These are phyloP conservation scores for Oikopleura dioica DNA, from an alignment of 23 tunicate species.

Conservation along the genomic window DNA sequence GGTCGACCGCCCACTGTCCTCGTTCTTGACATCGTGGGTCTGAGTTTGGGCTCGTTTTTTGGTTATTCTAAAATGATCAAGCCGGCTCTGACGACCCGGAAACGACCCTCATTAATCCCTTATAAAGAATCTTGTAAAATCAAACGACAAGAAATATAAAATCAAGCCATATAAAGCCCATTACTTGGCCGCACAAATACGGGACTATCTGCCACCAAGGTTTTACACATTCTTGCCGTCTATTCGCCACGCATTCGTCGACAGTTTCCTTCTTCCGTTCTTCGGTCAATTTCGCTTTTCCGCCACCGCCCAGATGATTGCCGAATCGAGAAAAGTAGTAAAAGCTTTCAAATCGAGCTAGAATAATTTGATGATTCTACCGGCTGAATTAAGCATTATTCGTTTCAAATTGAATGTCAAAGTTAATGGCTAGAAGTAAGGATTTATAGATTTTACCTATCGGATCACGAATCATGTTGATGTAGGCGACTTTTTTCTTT, in stretches of 20 bases:
- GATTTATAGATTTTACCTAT: too few relatives aligned
- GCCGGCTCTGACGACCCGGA: not conserved
- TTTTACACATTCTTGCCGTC: slow-evolving; percentile 53
- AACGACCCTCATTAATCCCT: not conserved
- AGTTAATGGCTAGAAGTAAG: too few relatives aligned
- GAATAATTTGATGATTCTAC: too few relatives aligned
- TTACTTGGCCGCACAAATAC: slow-evolving; percentile 88
- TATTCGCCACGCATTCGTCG: slow-evolving; percentile 70
- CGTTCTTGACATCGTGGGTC: slow-evolving; percentile 20
- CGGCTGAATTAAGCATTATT: too few relatives aligned
- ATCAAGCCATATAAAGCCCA: too few relatives aligned
- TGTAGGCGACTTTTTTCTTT: slow-evolving; percentile 34
- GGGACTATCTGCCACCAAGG: slow-evolving; percentile 99
- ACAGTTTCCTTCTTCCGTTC: slow-evolving; percentile 19
- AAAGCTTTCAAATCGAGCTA: slow-evolving; percentile 71
- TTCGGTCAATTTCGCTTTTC: not conserved
- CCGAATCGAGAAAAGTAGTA: slow-evolving; percentile 94
- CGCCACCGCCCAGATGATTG: slow-evolving; percentile 22
- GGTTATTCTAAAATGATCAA: not conserved
- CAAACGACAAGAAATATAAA: too few relatives aligned
- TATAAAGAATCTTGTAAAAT: too few relatives aligned
- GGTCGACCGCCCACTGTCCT: slow-evolving; percentile 72
- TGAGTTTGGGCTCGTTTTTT: too few relatives aligned
- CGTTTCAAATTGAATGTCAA: too few relatives aligned
- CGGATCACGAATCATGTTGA: slow-evolving; percentile 92